Percentiles rank a stretch among this genome's conserved stretches.
Evolutionary conservation across 2,797 vertebrate genomes (phyloP).

Genomic region (Pteronotus mesoamericanus): DNA sequence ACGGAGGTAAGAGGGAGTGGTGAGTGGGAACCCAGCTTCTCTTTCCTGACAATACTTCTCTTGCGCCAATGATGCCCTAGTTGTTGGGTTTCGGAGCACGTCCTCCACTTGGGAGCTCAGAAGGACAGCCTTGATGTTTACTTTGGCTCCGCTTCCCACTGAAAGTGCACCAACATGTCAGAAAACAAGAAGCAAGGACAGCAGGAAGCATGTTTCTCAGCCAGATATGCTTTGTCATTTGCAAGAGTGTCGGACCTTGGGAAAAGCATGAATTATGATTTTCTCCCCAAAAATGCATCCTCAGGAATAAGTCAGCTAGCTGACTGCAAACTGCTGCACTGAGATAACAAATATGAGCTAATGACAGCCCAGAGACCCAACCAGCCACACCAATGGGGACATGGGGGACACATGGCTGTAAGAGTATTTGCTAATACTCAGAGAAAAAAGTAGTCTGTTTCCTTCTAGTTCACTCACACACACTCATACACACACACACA

Average conservation of each 20-base stretch:
- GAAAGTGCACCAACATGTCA: not conserved
- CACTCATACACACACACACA: no score
- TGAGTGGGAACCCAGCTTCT: fast-evolving
- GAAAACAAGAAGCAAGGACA: not conserved
- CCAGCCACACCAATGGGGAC: not conserved
- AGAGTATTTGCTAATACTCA: not conserved
- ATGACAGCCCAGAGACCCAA: not conserved
- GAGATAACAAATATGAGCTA: not conserved
- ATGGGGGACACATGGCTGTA: fast-evolving
- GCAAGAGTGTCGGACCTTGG: not conserved
- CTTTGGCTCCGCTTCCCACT: not conserved
- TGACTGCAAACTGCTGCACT: not conserved
- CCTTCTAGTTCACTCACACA: not conserved
- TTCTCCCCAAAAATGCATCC: not conserved
- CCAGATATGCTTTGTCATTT: not conserved
- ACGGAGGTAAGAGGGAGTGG: fast-evolving
- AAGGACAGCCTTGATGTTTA: no score
- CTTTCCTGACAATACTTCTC: not conserved
- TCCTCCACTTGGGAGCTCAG: not conserved
- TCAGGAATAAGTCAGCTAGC: not conserved
- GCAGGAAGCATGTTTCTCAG: not conserved
- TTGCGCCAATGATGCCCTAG: not conserved
- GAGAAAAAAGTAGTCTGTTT: not conserved
- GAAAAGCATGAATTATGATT: not conserved
- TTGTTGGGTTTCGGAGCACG: not conserved